Conservation (phyloP, 2,113 vertebrate genomes). For the Stegastes partitus region DNA sequence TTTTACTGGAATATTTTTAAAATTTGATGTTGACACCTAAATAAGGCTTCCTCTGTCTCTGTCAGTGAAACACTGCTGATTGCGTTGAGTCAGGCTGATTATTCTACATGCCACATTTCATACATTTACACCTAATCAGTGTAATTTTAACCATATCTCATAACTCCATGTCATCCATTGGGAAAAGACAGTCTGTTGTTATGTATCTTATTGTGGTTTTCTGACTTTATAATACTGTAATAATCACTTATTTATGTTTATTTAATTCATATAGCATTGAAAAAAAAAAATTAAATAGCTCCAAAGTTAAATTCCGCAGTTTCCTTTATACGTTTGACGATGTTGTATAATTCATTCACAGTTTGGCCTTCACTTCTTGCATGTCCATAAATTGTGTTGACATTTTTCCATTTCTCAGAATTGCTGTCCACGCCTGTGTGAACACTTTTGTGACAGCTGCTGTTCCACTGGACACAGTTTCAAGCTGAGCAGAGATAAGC, state of each 20-base stretch:
- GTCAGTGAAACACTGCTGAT: too few relatives aligned
- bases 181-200: background rate
- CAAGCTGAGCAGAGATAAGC: constrained; percentile 52
- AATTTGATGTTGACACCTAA: too few relatives aligned
- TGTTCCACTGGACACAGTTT: constrained; percentile 55
- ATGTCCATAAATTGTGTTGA: constrained; percentile 55
- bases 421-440: constrained; percentile 33
- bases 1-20: too few relatives aligned
- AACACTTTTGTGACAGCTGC: constrained; percentile 58
- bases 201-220: background rate
- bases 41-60: too few relatives aligned
- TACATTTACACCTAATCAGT: too few relatives aligned
- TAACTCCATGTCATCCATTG: too few relatives aligned
- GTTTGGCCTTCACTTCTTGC: constrained; percentile 35
- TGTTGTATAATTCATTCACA: constrained; percentile 38
- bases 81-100: too few relatives aligned
- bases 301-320: background rate
- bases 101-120: too few relatives aligned
- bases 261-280: background rate
- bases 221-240: background rate
- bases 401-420: constrained; percentile 56
- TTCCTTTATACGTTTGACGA: background rate
- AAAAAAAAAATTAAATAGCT: background rate
- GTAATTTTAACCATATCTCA: too few relatives aligned
- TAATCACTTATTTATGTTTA: background rate